These are phyloP conservation scores for Porites rus DNA, from an alignment of 92 coral and sea anemone genomes.

Conservation along the genomic window DNA sequence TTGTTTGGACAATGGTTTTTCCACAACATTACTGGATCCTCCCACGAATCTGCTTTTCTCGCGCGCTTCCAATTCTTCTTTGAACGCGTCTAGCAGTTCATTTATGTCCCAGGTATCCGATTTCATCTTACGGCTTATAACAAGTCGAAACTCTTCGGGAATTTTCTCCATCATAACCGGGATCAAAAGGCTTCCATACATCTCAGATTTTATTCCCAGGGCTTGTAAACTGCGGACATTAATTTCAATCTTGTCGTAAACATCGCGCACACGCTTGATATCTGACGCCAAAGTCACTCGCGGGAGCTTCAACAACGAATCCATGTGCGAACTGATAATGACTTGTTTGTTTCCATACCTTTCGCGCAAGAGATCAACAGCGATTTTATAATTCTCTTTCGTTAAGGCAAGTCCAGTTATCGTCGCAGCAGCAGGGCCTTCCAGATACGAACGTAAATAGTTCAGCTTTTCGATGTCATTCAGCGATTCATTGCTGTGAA, in stretches of 20 bases:
- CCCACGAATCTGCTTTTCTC: slow-evolving; percentile 47
- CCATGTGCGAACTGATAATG: slow-evolving; percentile 58
- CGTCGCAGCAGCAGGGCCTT: slow-evolving; percentile 46
- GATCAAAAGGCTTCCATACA: slow-evolving; percentile 55
- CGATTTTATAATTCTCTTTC: slow-evolving; percentile 32
- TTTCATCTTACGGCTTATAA: slow-evolving; percentile 26
- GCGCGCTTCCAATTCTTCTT: slow-evolving; percentile 53
- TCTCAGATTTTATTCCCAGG: slow-evolving; percentile 45
- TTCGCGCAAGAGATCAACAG: slow-evolving; percentile 34
- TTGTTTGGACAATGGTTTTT: slow-evolving; percentile 10
- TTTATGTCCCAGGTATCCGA: slow-evolving; percentile 25
- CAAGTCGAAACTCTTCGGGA: slow-evolving; percentile 49
- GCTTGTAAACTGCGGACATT: slow-evolving; percentile 51
- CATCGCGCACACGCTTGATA: not conserved
- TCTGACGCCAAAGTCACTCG: slow-evolving; percentile 4
- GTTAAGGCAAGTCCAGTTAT: slow-evolving; percentile 53
- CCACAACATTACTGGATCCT: slow-evolving; percentile 19
- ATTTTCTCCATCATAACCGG: slow-evolving; percentile 63
- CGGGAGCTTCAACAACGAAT: slow-evolving; percentile 49
- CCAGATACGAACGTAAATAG: slow-evolving; percentile 38
- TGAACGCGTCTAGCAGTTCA: slow-evolving; percentile 40
- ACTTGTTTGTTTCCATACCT: slow-evolving; percentile 56
- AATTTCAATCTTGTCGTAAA: slow-evolving; percentile 16
- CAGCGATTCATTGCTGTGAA: slow-evolving; percentile 55
- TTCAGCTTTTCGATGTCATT: slow-evolving; percentile 40